A percentile compares a stretch with the other conserved stretches of the same genome.
phyloP scores from a whole-genome alignment of 2,888 invertebrate species.

The Pecten maximus region DNA sequence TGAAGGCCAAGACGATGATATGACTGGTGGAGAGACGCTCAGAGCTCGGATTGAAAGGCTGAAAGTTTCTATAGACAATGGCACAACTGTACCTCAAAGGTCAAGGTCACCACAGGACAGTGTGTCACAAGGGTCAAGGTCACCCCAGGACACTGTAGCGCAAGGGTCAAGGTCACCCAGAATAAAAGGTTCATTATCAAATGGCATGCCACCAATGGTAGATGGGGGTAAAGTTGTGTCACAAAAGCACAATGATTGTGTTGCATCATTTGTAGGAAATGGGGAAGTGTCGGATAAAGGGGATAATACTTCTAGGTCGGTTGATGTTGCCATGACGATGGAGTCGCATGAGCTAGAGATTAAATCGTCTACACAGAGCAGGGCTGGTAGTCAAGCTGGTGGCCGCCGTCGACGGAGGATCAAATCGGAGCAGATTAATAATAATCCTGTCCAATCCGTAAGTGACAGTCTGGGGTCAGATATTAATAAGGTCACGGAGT shows the following conservation, averaged over 20 bases:
- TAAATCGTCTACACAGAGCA: not conserved
- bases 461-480: not conserved
- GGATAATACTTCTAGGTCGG: not conserved
- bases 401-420: not conserved
- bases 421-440: not conserved
- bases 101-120: not conserved
- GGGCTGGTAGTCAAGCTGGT: not conserved
- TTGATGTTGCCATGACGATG: not conserved
- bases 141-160: not conserved
- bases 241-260: not conserved
- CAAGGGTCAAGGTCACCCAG: conserved; percentile 6
- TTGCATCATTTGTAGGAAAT: not conserved
- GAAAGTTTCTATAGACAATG: not conserved
- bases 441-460: not conserved
- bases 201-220: not conserved
- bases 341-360: not conserved
- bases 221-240: not conserved
- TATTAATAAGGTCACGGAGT: not conserved
- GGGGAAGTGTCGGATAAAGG: not conserved
- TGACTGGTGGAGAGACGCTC: not conserved
- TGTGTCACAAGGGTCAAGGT: not conserved
- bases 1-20: not conserved
- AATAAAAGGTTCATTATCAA: not conserved
- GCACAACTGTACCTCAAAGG: not conserved
- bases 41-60: not conserved